Conservation (phyloP, 2,113 vertebrate genomes). For the Psephotus haematonotus region DNA sequence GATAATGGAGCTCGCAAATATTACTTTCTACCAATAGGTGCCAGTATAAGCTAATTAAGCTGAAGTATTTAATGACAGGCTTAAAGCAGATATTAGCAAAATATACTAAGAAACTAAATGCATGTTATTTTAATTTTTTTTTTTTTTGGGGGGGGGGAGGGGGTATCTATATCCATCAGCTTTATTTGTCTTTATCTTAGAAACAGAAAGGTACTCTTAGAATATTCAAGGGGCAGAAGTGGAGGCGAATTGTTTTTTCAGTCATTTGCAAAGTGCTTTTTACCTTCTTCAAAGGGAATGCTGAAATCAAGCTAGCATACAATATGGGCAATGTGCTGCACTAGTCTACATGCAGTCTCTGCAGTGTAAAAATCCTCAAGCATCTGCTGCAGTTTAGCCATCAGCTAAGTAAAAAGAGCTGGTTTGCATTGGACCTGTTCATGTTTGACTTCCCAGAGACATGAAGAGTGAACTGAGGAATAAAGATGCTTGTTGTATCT, state of each 20-base stretch:
- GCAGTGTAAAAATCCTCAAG: background rate
- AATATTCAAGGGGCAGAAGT: background rate
- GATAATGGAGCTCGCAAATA: background rate
- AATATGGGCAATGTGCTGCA: background rate
- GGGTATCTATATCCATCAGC: background rate
- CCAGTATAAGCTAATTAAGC: slow-evolving; percentile 67
- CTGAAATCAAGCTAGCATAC: background rate
- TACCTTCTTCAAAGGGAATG: background rate
- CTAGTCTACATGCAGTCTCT: background rate
- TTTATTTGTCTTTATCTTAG: background rate
- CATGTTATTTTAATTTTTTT: background rate
- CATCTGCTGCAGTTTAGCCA: background rate
- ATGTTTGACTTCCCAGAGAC: background rate
- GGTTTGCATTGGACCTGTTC: background rate
- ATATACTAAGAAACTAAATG: background rate
- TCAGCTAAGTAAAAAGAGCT: background rate
- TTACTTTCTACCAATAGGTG: slow-evolving; percentile 66
- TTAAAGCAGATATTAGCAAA: background rate
- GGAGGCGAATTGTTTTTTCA: background rate
- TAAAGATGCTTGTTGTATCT: background rate
- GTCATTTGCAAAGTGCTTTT: background rate
- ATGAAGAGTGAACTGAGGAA: background rate
- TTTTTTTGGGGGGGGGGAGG: too few species aligned
- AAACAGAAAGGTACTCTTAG: background rate
- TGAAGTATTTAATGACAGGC: background rate